phyloP scores from a whole-genome alignment of 1,140 invertebrate species.

The Penaeus chinensis region DNA sequence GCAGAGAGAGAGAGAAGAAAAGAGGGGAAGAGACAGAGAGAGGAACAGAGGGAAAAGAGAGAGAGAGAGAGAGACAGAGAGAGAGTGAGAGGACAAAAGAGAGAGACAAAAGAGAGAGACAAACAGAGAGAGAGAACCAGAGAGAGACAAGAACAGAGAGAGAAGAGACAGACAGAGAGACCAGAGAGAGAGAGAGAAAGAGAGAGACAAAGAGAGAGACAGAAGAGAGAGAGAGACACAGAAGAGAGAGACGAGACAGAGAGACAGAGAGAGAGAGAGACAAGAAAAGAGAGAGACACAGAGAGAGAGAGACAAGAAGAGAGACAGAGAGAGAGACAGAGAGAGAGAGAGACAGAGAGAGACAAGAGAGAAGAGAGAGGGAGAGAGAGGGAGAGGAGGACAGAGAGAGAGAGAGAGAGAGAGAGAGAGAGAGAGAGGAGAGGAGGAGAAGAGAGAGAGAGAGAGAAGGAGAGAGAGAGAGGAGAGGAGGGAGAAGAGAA shows the following conservation, averaged over 20 bases:
- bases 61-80: neutral
- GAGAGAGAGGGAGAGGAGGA: neutral
- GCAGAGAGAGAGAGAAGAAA: neutral
- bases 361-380: neutral
- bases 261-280: neutral
- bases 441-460: no score
- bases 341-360: neutral
- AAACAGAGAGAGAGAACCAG: neutral
- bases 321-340: neutral
- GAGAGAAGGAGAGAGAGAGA: no score
- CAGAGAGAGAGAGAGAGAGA: neutral
- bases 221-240: neutral
- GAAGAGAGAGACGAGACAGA: no score
- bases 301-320: neutral
- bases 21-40: neutral
- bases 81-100: neutral
- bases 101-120: neutral
- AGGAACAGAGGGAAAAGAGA: neutral
- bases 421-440: neutral
- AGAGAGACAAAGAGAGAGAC: no score
- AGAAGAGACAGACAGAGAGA: no score
- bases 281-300: neutral
- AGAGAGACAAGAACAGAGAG: no score
- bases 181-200: no score
- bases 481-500: neutral